Conservation (phyloP, 2,113 vertebrate genomes). For the Synodontis membranacea region DNA sequence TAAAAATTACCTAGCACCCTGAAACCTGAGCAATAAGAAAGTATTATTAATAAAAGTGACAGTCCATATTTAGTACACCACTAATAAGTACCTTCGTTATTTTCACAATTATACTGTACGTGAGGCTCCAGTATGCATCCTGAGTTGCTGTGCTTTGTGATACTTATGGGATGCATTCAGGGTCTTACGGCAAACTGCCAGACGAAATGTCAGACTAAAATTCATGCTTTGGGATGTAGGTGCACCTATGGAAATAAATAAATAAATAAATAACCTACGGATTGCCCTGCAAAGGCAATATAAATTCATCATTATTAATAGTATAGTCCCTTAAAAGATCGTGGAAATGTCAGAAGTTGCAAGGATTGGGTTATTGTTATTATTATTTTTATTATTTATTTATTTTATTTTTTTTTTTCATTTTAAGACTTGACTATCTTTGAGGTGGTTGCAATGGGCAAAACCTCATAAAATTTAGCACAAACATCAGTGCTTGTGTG, state of each 20-base stretch:
- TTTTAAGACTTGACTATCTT: too few relatives aligned
- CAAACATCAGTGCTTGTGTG: too few relatives aligned
- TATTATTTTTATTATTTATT: too few relatives aligned
- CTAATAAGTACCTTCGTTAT: not conserved
- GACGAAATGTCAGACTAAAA: not conserved
- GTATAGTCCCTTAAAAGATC: too few relatives aligned
- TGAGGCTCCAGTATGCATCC: not conserved
- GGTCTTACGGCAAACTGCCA: not conserved
- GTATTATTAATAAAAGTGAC: not conserved
- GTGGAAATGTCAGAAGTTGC: too few relatives aligned
- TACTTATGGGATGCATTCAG: not conserved
- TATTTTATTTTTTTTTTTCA: too few relatives aligned
- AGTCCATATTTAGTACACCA: not conserved
- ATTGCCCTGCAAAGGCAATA: not conserved
- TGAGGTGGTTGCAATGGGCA: too few relatives aligned
- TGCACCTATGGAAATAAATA: too few relatives aligned
- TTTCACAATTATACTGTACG: not conserved
- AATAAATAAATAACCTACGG: not conserved
- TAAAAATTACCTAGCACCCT: not conserved
- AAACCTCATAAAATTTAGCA: too few relatives aligned
- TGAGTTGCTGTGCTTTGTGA: not conserved
- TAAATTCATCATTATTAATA: not conserved
- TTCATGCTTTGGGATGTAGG: not conserved
- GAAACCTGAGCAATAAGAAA: not conserved
- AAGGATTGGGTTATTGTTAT: too few relatives aligned